phyloP scores from a whole-genome alignment of 2,113 vertebrate genomes.

The Carollia perspicillata region DNA sequence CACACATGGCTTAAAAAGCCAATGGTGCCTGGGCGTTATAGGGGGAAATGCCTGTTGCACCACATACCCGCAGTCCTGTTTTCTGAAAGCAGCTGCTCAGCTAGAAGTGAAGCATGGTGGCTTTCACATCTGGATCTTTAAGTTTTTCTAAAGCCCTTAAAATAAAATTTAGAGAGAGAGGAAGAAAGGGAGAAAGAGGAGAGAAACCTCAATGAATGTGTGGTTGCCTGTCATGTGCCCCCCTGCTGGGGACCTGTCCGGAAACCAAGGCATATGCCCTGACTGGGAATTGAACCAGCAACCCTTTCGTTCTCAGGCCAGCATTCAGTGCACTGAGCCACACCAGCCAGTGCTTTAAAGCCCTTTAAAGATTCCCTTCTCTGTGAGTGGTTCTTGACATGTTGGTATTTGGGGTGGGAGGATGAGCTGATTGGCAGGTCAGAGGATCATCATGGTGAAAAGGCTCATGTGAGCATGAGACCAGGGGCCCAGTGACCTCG shows the following conservation, averaged over 20 bases:
- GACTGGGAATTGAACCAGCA: no score
- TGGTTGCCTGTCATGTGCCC: no score
- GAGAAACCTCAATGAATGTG: no score
- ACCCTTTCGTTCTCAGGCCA: no score
- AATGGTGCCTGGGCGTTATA: not conserved
- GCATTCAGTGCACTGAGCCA: no score
- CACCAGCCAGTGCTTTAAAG: not conserved
- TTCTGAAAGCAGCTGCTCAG: not conserved
- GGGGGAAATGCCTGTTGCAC: fast-evolving
- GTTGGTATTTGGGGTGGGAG: not conserved
- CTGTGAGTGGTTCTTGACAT: not conserved
- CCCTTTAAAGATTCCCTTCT: not conserved
- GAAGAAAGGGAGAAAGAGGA: no score
- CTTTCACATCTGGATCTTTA: not conserved
- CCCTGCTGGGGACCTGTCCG: no score
- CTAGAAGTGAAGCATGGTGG: not conserved
- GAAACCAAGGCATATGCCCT: no score
- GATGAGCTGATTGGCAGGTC: not conserved
- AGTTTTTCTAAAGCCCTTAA: not conserved
- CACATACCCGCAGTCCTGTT: fast-evolving
- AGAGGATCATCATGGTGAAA: fast-evolving
- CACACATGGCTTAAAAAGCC: not conserved
- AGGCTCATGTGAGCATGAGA: not conserved
- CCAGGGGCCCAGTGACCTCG: fast-evolving
- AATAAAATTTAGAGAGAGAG: not conserved